Evolutionary conservation across 2,797 vertebrate species (phyloP), one percentile per base, ranked within the genome.

Genomic region (Lycodopsis pacificus): DNA sequence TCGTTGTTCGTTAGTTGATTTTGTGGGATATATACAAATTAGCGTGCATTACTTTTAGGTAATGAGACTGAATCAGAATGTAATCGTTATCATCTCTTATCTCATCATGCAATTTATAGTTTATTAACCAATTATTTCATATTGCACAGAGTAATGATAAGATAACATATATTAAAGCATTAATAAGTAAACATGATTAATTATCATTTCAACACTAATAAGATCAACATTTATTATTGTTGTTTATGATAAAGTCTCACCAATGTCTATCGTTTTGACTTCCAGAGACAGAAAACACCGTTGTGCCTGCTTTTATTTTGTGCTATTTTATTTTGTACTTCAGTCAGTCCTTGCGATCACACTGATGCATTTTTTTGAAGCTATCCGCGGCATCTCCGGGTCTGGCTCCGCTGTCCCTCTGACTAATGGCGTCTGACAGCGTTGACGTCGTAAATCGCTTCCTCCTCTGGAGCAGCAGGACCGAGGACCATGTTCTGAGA

Each of bases 361-460:
- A 7, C n/a, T 42, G 54, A 63, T 57, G 5, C 15, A 3, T 57
- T 75, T 56, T 51, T 58, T 19, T 74, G 0, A 63, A 87, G 70
- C 42, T 63, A 80, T 90, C 82, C 57, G 57, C 2, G 40, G 71
- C 69, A 83, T 90, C 87, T 87, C 65, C 34, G 14, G 68, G 54
- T 2, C 49, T 48, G 82, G 63, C 84, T 71, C 68, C 5, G 2
- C 51, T 19, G 57, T 80, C 66, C 57, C 63, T 51, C 36, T 61
- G 79, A 73, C 65, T 73, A 64, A 87, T 61, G 72, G 27, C 20
- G 75, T 58, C 71, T 49, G 79, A 82, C 81, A 54, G 71, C 4
- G 9, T 49, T 25, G 14, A 36, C 25, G 14, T 79, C 73, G 40
- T 88, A 83, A 90, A 89, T 68, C 57, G 7, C 66, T 54, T 79